A percentile compares a stretch with the other conserved stretches of the same genome.
Evolutionary conservation across 2,888 invertebrate genomes (phyloP).

Genomic region (Argyresthia albistria): DNA sequence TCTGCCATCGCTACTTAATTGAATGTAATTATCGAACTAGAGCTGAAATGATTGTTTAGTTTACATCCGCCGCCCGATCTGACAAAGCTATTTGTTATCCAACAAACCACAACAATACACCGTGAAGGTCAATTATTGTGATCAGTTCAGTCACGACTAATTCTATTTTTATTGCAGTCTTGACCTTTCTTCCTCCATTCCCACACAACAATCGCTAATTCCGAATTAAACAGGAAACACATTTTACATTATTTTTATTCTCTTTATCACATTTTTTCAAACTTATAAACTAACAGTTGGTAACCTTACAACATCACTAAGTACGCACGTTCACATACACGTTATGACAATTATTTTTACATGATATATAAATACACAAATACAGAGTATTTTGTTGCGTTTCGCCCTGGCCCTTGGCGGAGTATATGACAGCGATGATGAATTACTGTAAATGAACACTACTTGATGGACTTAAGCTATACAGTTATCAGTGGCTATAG

Average conservation of each 20-base stretch:
- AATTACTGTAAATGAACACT: slow-evolving; percentile 32
- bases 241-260: slow-evolving; percentile 43
- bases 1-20: no score
- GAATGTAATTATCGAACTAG: no score
- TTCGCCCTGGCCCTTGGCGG: slow-evolving; percentile 50
- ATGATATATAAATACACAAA: slow-evolving; percentile 43
- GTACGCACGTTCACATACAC: slow-evolving; percentile 57
- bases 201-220: slow-evolving; percentile 20
- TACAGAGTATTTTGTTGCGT: slow-evolving; percentile 51
- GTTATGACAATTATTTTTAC: slow-evolving; percentile 27
- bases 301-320: slow-evolving; percentile 65
- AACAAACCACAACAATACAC: slow-evolving; percentile 13
- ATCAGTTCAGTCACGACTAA: slow-evolving; percentile 20
- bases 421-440: slow-evolving; percentile 32
- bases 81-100: slow-evolving; percentile 25
- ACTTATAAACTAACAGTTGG: slow-evolving; percentile 43
- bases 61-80: neutral
- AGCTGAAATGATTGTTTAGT: neutral
- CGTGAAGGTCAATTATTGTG: slow-evolving; percentile 48
- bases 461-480: slow-evolving; percentile 31
- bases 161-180: slow-evolving; percentile 18
- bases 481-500: slow-evolving; percentile 50
- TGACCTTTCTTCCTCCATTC: slow-evolving; percentile 23
- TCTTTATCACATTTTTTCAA: slow-evolving; percentile 39
- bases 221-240: slow-evolving; percentile 14